Evolutionary conservation across 2,888 invertebrate genomes (phyloP).

Genomic region (Drosophila greeni): DNA sequence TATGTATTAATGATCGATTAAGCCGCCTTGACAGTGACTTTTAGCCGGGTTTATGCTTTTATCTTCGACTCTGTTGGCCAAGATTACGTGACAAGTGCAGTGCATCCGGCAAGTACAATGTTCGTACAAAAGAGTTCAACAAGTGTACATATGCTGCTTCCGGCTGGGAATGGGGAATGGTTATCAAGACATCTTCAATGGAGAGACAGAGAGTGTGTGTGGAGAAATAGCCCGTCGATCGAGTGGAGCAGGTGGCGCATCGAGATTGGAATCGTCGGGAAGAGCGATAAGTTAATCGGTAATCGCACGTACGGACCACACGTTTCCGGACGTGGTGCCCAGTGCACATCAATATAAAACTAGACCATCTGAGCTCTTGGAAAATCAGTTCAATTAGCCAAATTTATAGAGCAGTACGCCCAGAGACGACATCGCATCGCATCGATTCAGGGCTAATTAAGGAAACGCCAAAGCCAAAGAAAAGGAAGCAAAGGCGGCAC

Average conservation of each 20-base stretch:
- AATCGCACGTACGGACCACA: conserved; percentile 57
- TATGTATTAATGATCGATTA: conserved; percentile 2
- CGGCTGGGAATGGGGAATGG: conserved; percentile 14
- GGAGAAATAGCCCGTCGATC: conserved; percentile 4
- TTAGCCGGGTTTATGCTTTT: neutral
- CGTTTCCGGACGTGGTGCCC: conserved; percentile 62
- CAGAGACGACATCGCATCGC: conserved; percentile 28
- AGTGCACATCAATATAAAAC: conserved; percentile 59
- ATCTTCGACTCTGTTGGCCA: conserved; percentile 14
- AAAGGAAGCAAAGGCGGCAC: conserved; percentile 14
- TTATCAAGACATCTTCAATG: conserved; percentile 22
- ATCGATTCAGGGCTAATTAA: conserved; percentile 36
- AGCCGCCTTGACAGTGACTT: neutral
- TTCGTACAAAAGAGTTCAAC: conserved; percentile 42
- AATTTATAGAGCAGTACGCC: conserved; percentile 58
- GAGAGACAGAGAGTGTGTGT: conserved; percentile 1
- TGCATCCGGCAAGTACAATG: conserved; percentile 32
- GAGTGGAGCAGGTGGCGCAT: conserved; percentile 28
- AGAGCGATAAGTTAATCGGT: conserved; percentile 53
- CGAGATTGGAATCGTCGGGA: conserved; percentile 32
- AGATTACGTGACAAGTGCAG: conserved; percentile 53
- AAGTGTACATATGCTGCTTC: conserved; percentile 51
- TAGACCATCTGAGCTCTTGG: conserved; percentile 53
- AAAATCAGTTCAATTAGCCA: conserved; percentile 71
- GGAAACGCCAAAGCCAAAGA: conserved; percentile 18